These are phyloP conservation scores for Papilio machaon DNA, from an alignment of 1,140 invertebrate genomes.

Conservation along the genomic window DNA sequence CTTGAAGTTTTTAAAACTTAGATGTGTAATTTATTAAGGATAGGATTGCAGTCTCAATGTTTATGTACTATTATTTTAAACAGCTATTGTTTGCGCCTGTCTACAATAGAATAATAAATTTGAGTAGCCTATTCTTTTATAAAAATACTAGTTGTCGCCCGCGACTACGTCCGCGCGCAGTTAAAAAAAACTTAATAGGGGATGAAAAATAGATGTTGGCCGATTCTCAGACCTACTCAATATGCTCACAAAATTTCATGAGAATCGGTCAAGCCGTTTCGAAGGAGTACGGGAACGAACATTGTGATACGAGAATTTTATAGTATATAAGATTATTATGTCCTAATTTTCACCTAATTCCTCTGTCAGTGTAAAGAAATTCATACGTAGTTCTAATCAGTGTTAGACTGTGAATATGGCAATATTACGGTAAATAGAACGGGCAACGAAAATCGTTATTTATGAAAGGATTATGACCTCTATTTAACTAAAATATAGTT, in stretches of 20 bases:
- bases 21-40: background rate
- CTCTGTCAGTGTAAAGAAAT: background rate
- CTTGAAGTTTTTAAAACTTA: background rate
- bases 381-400: background rate
- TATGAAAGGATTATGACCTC: background rate
- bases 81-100: background rate
- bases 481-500: background rate
- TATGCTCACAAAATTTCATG: too few relatives aligned
- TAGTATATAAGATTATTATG: too few relatives aligned
- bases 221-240: too few relatives aligned
- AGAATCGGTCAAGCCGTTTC: too few relatives aligned
- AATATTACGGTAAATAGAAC: background rate
- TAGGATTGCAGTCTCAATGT: background rate
- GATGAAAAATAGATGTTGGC: too few relatives aligned
- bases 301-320: too few relatives aligned
- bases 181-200: too few relatives aligned
- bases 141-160: too few relatives aligned
- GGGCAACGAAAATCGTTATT: background rate
- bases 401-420: background rate
- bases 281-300: too few relatives aligned
- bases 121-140: background rate
- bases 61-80: background rate
- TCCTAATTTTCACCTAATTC: background rate
- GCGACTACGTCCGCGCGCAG: too few relatives aligned
- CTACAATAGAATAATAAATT: constrained; percentile 1